phyloP scores from a whole-genome alignment of 2,113 vertebrate species.

The Mungos mungo region DNA sequence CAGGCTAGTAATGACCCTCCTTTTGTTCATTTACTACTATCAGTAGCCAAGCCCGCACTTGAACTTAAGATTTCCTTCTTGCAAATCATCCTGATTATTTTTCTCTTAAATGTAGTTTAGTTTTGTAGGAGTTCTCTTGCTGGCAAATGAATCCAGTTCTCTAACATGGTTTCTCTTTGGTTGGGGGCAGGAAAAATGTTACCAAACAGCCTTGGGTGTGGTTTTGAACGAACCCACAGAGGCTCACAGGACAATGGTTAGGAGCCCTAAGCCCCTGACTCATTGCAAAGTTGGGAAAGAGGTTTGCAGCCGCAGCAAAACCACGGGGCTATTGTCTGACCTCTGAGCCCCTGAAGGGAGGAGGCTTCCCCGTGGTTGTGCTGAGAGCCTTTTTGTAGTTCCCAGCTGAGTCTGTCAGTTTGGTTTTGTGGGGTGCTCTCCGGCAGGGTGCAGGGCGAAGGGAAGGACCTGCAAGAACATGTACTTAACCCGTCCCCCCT shows the following conservation, averaged over 20 bases:
- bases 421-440: not conserved
- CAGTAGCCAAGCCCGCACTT: not conserved
- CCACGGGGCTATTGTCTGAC: not conserved
- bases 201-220: not conserved
- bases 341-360: not conserved
- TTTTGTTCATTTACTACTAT: not conserved
- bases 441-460: not conserved
- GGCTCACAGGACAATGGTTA: not conserved
- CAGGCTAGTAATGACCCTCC: not conserved
- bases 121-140: not conserved
- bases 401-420: too few species aligned
- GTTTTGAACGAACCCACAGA: not conserved
- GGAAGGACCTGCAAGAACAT: not conserved
- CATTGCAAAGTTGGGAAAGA: not conserved
- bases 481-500: fast-evolving
- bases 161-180: not conserved
- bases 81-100: not conserved
- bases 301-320: not conserved
- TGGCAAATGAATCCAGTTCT: not conserved
- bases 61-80: not conserved
- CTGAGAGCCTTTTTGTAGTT: not conserved
- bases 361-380: fast-evolving
- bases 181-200: not conserved
- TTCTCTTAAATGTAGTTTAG: not conserved
- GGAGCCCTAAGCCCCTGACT: not conserved